phyloP scores from a whole-genome alignment of 2,797 vertebrate species.

The Monodelphis domestica region DNA sequence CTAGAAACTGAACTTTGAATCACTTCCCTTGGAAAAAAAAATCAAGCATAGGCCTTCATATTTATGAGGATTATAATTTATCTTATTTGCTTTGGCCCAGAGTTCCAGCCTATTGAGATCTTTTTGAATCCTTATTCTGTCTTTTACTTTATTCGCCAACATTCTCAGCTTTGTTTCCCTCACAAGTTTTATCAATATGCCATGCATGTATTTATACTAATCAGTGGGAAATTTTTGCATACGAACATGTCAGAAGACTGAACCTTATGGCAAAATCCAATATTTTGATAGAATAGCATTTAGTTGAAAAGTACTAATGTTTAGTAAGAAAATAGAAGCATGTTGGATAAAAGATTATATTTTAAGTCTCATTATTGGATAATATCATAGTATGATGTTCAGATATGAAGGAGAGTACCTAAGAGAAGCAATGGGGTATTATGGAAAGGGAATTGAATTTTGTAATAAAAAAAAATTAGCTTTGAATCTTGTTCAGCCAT shows the following conservation, averaged over 20 bases:
- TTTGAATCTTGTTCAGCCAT: too few species aligned
- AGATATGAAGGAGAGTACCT: not conserved
- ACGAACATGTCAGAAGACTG: too few species aligned
- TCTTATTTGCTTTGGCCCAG: not conserved
- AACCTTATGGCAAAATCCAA: not conserved
- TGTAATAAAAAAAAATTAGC: not conserved
- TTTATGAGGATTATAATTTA: not conserved
- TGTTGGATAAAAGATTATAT: not conserved
- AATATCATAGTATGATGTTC: not conserved
- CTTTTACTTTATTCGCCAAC: not conserved
- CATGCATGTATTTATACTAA: not conserved
- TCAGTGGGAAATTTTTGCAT: not conserved
- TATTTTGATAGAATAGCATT: not conserved
- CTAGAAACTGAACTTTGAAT: not conserved
- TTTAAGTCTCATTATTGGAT: not conserved
- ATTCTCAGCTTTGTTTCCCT: not conserved
- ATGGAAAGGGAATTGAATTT: not conserved
- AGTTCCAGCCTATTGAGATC: not conserved
- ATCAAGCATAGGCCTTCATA: not conserved
- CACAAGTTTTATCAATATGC: not conserved
- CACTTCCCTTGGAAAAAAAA: not conserved
- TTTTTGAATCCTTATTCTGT: not conserved
- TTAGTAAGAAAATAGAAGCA: not conserved
- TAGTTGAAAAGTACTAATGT: not conserved
- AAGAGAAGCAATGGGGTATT: not conserved